A percentile compares a stretch with the other conserved stretches of the same genome.
Conservation (phyloP, 2,797 vertebrate genomes). For the Enteromius fasciolatus region DNA sequence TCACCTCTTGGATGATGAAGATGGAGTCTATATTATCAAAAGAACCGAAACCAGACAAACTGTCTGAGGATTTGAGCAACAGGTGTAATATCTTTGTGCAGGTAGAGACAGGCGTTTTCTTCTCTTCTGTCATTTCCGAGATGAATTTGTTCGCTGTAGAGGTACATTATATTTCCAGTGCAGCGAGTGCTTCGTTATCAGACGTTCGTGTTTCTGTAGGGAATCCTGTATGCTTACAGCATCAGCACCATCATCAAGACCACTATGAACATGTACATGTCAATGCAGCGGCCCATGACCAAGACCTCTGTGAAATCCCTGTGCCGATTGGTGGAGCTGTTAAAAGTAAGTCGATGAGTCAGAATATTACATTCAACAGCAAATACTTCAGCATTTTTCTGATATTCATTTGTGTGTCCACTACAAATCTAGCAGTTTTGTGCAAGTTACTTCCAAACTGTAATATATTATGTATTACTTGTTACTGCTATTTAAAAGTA, state of each 20-base stretch:
- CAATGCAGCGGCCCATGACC: slow-evolving; percentile 97
- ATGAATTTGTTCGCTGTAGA: neutral
- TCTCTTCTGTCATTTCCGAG: neutral
- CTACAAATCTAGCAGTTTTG: too few species aligned
- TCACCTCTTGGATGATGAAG: slow-evolving; percentile 99
- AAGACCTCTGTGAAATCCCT: slow-evolving; percentile 97
- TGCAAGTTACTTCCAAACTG: too few species aligned
- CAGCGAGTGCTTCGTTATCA: neutral
- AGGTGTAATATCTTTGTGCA: slow-evolving; percentile 96
- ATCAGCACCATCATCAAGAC: slow-evolving; percentile 95
- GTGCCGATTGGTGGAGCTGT: slow-evolving; percentile 91
- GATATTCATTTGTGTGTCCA: neutral
- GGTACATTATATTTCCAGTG: neutral
- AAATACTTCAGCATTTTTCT: neutral
- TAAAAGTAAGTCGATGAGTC: slow-evolving; percentile 83
- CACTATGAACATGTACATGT: slow-evolving; percentile 98
- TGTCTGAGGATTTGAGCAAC: slow-evolving; percentile 91
- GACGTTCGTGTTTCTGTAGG: slow-evolving; percentile 73
- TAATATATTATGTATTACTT: too few species aligned
- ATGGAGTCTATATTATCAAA: slow-evolving; percentile 96
- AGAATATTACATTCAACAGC: too few species aligned
- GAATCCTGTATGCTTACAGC: slow-evolving; percentile 95
- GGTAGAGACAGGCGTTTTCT: slow-evolving; percentile 72
- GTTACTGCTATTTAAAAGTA: too few species aligned
- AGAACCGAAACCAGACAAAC: slow-evolving; percentile 86